A percentile compares a stretch with the other conserved stretches of the same genome.
Conservation (phyloP, 2,888 invertebrate species). For the Odontocolon sp. region DNA sequence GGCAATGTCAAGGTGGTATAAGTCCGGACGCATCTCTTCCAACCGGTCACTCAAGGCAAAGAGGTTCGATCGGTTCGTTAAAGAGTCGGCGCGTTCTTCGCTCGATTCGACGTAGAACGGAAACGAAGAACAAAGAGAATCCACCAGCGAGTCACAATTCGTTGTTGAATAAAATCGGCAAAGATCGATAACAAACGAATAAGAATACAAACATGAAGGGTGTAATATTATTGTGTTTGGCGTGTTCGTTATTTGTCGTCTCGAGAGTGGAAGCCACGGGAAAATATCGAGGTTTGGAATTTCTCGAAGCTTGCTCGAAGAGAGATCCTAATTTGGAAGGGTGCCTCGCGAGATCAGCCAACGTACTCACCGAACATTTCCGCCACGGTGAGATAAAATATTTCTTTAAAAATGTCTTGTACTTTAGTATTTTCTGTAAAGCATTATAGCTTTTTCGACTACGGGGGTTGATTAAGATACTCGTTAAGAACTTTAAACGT, state of each 20-base stretch:
- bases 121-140: not conserved
- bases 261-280: slow-evolving; percentile 69
- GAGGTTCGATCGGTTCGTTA: slow-evolving; percentile 68
- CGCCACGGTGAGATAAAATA: slow-evolving; percentile 85
- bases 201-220: slow-evolving; percentile 23
- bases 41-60: slow-evolving; percentile 75
- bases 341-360: slow-evolving; percentile 89
- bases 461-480: no score
- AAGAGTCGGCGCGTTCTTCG: slow-evolving; percentile 13
- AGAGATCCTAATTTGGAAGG: slow-evolving; percentile 87
- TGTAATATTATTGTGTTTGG: slow-evolving; percentile 36
- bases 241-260: slow-evolving; percentile 55
- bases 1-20: slow-evolving; percentile 81
- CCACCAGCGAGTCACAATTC: not conserved
- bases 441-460: no score
- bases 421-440: no score
- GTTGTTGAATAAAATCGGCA: not conserved
- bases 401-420: no score
- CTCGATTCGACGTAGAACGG: slow-evolving; percentile 2
- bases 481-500: no score
- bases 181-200: not conserved
- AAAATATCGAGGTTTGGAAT: slow-evolving; percentile 82
- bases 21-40: slow-evolving; percentile 74
- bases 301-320: slow-evolving; percentile 88
- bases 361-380: slow-evolving; percentile 87